phyloP scores from a whole-genome alignment of 2,113 vertebrate genomes.

The Cacatua alba region DNA sequence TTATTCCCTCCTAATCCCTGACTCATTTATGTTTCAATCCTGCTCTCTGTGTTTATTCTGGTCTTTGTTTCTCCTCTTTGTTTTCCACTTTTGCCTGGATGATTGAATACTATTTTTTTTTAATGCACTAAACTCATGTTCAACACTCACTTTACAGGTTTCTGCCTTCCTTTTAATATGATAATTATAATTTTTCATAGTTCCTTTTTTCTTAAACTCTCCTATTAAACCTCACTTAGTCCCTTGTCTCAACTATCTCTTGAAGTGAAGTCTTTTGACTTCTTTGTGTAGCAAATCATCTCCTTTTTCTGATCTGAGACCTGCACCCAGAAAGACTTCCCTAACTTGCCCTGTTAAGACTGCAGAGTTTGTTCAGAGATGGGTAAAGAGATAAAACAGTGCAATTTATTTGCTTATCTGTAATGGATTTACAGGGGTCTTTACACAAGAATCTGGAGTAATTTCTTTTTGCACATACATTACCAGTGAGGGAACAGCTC shows the following conservation, averaged over 20 bases:
- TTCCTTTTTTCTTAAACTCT: not conserved
- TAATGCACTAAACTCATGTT: not conserved
- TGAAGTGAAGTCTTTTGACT: not conserved
- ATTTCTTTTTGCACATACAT: not conserved
- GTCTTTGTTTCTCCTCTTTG: not conserved
- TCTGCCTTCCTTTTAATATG: not conserved
- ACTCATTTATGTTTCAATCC: not conserved
- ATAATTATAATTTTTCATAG: not conserved
- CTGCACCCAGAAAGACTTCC: not conserved
- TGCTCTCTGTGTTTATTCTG: not conserved
- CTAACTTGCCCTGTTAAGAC: not conserved
- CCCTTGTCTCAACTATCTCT: not conserved
- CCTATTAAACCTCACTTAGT: not conserved
- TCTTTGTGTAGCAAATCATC: not conserved
- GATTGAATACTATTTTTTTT: not conserved
- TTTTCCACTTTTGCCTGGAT: not conserved
- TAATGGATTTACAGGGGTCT: not conserved
- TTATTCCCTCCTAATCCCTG: not conserved
- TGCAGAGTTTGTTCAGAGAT: not conserved
- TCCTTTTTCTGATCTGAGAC: not conserved
- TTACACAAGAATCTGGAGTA: not conserved
- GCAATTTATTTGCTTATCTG: not conserved
- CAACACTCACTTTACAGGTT: not conserved
- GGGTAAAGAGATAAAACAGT: not conserved
- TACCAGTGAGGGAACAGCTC: not conserved